A percentile compares a stretch with the other conserved stretches of the same genome.
Evolutionary conservation across 2,797 vertebrate genomes (phyloP).

Genomic region (Sorex maritimensis): DNA sequence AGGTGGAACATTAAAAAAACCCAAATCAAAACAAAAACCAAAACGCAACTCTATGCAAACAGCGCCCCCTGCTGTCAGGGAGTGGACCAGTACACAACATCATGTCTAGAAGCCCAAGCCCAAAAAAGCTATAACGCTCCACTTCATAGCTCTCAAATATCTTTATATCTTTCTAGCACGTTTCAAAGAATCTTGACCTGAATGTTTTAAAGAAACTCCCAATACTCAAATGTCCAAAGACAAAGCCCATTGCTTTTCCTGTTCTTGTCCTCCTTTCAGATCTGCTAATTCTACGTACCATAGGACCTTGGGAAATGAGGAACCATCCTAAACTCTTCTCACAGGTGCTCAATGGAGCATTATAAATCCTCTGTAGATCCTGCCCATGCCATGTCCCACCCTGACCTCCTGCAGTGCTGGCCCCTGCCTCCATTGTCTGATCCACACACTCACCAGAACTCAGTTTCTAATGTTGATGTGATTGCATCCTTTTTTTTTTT

Average conservation of each 20-base stretch:
- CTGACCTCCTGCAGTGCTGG: not conserved
- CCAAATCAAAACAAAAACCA: too few species aligned
- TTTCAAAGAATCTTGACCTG: not conserved
- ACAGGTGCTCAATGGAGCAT: not conserved
- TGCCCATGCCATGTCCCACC: rapidly evolving
- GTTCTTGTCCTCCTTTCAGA: not conserved
- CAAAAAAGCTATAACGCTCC: not conserved
- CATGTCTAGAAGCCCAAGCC: not conserved
- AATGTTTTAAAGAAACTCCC: not conserved
- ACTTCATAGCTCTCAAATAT: too few species aligned
- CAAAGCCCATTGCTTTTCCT: not conserved
- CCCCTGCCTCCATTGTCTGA: not conserved
- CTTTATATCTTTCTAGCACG: not conserved
- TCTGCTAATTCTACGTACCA: not conserved
- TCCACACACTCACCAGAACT: too few species aligned
- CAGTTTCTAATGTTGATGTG: not conserved
- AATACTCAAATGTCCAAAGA: not conserved
- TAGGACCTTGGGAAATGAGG: not conserved
- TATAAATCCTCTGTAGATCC: too few species aligned
- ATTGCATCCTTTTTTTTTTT: too few species aligned
- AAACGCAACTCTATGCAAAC: not conserved
- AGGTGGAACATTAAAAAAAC: too few species aligned
- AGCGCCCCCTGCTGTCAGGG: not conserved
- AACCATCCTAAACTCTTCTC: too few species aligned
- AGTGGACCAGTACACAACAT: not conserved